Percentiles rank a stretch among this genome's conserved stretches.
phyloP scores from a whole-genome alignment of 2,113 vertebrate genomes.

The Cervus canadensis region DNA sequence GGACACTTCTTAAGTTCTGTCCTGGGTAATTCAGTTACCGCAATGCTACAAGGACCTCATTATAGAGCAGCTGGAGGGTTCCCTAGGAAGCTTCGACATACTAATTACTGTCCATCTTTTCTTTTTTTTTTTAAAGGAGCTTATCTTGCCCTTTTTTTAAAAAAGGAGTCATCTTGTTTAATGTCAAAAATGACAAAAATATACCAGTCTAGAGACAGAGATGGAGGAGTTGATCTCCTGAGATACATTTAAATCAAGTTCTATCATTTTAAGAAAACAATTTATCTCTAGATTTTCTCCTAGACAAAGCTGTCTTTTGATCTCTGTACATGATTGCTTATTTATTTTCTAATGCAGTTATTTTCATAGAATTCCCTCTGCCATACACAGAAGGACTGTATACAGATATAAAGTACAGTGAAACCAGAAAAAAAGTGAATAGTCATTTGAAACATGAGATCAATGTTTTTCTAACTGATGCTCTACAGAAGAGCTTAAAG shows the following conservation, averaged over 20 bases:
- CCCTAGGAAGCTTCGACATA: not conserved
- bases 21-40: not conserved
- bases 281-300: not conserved
- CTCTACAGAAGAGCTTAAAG: not conserved
- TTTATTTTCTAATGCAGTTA: not conserved
- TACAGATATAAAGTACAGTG: not conserved
- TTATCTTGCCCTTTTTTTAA: not conserved
- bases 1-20: not conserved
- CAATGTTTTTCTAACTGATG: not conserved
- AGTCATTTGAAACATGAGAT: not conserved
- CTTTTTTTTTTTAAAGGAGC: not conserved
- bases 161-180: not conserved
- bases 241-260: not conserved
- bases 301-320: not conserved
- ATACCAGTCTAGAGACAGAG: not conserved
- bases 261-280: not conserved
- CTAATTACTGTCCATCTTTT: not conserved
- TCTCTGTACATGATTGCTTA: not conserved
- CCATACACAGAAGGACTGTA: not conserved
- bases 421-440: not conserved
- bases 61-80: not conserved
- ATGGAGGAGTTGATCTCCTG: not conserved
- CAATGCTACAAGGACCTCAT: not conserved
- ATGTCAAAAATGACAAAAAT: not conserved
- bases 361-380: conserved; percentile 1